Conservation (phyloP, 2,113 vertebrate species). For the Micronycteris hirsuta region DNA sequence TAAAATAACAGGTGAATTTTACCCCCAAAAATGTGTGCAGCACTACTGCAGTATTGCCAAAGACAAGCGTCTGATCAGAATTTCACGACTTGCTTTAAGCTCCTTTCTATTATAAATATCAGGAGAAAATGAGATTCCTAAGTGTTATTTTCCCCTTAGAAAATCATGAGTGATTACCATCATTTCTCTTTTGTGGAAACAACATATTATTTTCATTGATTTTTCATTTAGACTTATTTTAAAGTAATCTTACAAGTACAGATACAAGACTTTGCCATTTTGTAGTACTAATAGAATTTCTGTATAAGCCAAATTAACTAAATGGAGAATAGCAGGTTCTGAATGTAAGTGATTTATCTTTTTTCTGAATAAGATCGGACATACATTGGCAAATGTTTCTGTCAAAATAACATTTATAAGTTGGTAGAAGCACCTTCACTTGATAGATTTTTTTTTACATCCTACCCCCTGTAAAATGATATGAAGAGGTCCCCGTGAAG, state of each 20-base stretch:
- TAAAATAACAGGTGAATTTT: background rate
- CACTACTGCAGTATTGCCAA: background rate
- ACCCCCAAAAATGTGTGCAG: background rate
- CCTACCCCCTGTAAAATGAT: background rate
- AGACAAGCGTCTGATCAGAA: background rate
- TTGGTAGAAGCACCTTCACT: background rate
- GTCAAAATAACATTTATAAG: background rate
- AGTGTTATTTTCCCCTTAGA: background rate
- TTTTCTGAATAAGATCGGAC: background rate
- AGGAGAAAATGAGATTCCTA: constrained; percentile 31
- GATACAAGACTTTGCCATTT: constrained; percentile 57
- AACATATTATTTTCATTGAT: constrained; percentile 66
- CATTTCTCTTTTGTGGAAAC: constrained; percentile 57
- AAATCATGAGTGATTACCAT: constrained; percentile 35
- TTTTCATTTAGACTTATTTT: constrained; percentile 64
- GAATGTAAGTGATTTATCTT: constrained; percentile 61
- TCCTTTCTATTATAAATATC: background rate
- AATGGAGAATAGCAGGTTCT: constrained; percentile 53
- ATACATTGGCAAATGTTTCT: background rate
- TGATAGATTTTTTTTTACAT: background rate
- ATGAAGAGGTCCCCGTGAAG: background rate
- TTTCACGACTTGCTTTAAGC: background rate
- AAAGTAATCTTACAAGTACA: constrained; percentile 61
- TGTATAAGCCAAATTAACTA: constrained; percentile 53
- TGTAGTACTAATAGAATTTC: constrained; percentile 56